Conservation (phyloP, 2,113 vertebrate genomes). For the Paraplagusia blochii region DNA sequence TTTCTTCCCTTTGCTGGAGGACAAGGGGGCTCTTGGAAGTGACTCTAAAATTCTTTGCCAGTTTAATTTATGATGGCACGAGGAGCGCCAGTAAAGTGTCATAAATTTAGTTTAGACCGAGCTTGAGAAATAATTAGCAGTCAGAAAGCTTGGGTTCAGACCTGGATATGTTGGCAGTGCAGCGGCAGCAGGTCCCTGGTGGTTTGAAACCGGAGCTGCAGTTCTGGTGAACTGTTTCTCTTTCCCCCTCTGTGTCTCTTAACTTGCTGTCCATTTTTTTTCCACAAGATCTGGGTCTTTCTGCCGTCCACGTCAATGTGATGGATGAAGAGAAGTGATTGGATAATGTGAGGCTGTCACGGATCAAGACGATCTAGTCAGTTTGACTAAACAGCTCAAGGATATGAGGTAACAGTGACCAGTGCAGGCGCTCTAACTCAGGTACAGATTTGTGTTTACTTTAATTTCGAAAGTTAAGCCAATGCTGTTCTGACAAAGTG, state of each 20-base stretch:
- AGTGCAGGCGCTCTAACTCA: constrained; percentile 7
- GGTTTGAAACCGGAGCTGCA: constrained; percentile 59
- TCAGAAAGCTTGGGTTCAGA: constrained; percentile 37
- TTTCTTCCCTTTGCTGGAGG: background rate
- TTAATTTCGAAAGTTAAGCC: background rate
- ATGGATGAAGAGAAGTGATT: constrained; percentile 31
- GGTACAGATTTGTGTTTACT: constrained; percentile 4
- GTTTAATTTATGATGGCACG: constrained; percentile 56
- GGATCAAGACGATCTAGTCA: constrained; percentile 24
- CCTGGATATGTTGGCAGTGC: constrained; percentile 31
- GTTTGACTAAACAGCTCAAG: constrained; percentile 7
- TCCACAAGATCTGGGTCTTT: background rate
- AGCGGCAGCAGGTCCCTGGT: constrained; percentile 32
- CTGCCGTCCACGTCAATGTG: constrained; percentile 8
- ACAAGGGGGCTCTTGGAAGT: constrained; percentile 7
- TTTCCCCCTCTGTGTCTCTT: constrained; percentile 24
- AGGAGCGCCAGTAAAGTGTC: constrained; percentile 41
- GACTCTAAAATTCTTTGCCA: constrained; percentile 33
- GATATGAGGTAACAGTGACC: constrained; percentile 16
- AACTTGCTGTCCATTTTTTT: background rate
- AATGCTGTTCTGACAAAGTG: background rate
- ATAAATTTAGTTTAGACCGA: constrained; percentile 47
- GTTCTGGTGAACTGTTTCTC: constrained; percentile 41
- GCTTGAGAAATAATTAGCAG: constrained; percentile 58
- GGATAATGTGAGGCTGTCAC: constrained; percentile 32